Base-by-base conservation (phyloP, 2,888 invertebrate genomes). In the Leptinotarsa haldemani region DNA sequence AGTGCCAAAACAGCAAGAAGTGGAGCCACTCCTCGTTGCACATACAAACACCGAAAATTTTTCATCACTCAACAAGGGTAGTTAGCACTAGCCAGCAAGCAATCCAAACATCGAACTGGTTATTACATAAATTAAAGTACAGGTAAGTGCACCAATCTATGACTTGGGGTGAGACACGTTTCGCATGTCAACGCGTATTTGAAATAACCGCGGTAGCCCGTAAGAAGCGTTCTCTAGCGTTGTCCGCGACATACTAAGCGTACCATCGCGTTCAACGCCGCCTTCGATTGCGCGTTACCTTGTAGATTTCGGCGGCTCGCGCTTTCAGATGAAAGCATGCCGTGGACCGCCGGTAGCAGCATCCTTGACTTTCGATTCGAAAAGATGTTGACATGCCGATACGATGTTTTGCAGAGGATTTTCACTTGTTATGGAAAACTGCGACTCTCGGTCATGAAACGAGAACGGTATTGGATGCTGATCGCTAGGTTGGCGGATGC, bases 211-310 rank as follows among this genome's bases (percentile, higher is more conserved):
- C 69, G 70, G 25, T 66, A 20, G 52, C 48, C 58, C 66, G 64
- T 70, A 71, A 71, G 73, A 48, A 73, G 73, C 78, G 79, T 77
- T 76, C 79, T 66, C 75, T 74, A 70, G 71, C 81, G 74, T 79
- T 78, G 80, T 79, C 79, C 78, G 73, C 81, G 80, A 79, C 80
- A 80, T 81, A 82, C 81, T 82, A 80, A 81, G 75, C 79, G 77
- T 75, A 79, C 79, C 76, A 75, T 76, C 66, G 74, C 69, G 69
- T 63, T 61, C 76, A 73, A 73, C 77, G 79, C 77, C 75, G 79
- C 77, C 78, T 81, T 79, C 79, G 79, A 80, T 78, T 82, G 81
- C 82, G 82, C 82, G 81, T 80, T 81, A 81, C 82, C 81, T 80
- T 79, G 75, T 77, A 74, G 81, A 80, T 79, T 81, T 80, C 77